phyloP scores from a whole-genome alignment of 2,888 invertebrate species.

The Baccha elongata region DNA sequence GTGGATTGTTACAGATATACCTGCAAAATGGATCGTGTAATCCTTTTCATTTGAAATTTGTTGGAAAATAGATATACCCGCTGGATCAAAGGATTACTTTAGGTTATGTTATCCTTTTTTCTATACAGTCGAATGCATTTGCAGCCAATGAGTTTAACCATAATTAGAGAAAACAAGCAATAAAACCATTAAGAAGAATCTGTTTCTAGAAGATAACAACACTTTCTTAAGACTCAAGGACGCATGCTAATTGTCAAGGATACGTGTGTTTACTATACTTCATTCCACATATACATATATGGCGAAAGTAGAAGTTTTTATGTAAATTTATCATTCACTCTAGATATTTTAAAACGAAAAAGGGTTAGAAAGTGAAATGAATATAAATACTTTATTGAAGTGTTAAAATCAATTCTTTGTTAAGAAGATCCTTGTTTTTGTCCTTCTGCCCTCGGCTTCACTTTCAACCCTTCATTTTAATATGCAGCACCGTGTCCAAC shows the following conservation, averaged over 20 bases:
- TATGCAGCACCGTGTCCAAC: conserved; percentile 14
- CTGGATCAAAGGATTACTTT: conserved; percentile 59
- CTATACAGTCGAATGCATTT: conserved; percentile 63
- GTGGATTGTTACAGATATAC: conserved; percentile 58
- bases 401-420: conserved; percentile 43
- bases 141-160: conserved; percentile 76
- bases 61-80: conserved; percentile 42
- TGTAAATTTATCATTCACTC: conserved; percentile 26
- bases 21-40: conserved; percentile 59
- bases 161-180: conserved; percentile 81
- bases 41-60: conserved; percentile 57
- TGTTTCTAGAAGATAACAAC: conserved; percentile 34
- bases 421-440: conserved; percentile 5
- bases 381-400: conserved; percentile 65
- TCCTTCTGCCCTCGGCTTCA: conserved; percentile 34
- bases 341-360: conserved; percentile 17
- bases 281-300: neutral
- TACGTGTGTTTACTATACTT: neutral
- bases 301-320: conserved; percentile 56
- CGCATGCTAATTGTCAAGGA: conserved; percentile 45
- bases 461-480: conserved; percentile 57
- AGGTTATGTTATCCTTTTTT: conserved; percentile 45
- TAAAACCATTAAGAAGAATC: conserved; percentile 78
- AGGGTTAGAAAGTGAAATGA: conserved; percentile 70
- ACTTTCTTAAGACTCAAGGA: conserved; percentile 62